Conservation (phyloP, 2,797 vertebrate species). For the Poecilia wingei region DNA sequence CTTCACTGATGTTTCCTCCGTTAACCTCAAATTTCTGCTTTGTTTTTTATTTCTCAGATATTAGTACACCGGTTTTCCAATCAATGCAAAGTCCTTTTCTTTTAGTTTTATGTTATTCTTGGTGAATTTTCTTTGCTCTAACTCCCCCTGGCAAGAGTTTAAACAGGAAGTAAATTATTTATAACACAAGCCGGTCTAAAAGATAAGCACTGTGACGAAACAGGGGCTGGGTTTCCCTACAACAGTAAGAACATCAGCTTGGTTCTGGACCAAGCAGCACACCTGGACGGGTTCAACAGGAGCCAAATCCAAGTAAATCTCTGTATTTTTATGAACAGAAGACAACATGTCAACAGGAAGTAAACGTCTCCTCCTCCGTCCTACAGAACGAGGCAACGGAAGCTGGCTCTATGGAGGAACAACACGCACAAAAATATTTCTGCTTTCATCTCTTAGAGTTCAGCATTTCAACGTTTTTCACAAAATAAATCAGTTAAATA, state of each 20-base stretch:
- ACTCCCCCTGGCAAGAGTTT: not conserved
- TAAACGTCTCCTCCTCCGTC: constrained; percentile 4
- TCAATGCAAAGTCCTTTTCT: not conserved
- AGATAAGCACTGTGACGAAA: not conserved
- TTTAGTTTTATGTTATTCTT: not conserved
- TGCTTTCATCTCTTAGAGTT: not conserved
- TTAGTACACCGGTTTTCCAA: not conserved
- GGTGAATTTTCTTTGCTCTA: not conserved
- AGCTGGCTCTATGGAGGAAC: not conserved
- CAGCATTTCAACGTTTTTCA: not conserved
- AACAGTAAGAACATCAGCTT: not conserved
- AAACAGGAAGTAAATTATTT: not conserved
- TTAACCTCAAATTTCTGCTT: not conserved
- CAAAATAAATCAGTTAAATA: not conserved
- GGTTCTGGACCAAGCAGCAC: not conserved
- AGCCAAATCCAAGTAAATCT: not conserved
- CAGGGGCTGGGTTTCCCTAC: not conserved
- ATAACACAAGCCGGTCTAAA: not conserved
- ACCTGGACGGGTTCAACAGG: not conserved
- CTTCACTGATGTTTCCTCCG: not conserved
- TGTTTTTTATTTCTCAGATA: not conserved
- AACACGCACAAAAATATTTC: not conserved
- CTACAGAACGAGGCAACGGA: not conserved
- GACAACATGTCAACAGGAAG: constrained; percentile 23
- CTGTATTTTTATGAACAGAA: constrained; percentile 7